Evolutionary conservation across 2,888 invertebrate species (phyloP).

Genomic region (Heliconius cydno): DNA sequence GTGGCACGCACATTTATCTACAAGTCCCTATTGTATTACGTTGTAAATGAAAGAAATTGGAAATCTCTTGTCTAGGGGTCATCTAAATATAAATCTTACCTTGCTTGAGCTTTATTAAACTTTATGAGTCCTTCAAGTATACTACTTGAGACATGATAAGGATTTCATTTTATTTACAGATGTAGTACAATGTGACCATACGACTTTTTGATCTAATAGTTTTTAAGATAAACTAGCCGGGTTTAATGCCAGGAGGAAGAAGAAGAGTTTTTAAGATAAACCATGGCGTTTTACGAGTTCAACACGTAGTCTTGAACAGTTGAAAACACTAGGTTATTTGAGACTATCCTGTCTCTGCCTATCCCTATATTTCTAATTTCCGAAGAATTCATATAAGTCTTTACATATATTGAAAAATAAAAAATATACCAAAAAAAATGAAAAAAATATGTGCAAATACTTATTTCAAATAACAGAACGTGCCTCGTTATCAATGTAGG

Average conservation of each 20-base stretch:
- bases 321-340: too few species aligned
- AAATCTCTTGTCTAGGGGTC: slow-evolving; percentile 31
- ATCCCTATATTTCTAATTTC: not conserved
- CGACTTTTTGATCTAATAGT: too few species aligned
- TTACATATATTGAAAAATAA: too few species aligned
- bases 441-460: not conserved
- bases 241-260: too few species aligned
- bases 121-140: slow-evolving; percentile 16
- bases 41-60: slow-evolving; percentile 36
- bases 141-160: not conserved
- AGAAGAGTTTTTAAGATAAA: too few species aligned
- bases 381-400: not conserved
- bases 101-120: slow-evolving; percentile 19
- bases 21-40: slow-evolving; percentile 34
- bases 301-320: too few species aligned
- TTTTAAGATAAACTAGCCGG: too few species aligned
- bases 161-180: not conserved
- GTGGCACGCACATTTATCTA: slow-evolving; percentile 72
- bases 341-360: too few species aligned
- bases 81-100: slow-evolving; percentile 31
- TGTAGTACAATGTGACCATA: not conserved
- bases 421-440: not conserved
- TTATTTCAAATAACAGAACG: slow-evolving; percentile 21
- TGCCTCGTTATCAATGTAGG: slow-evolving; percentile 24
- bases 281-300: too few species aligned